Evolutionary conservation across 1,140 invertebrate genomes (phyloP).

Genomic region (Camponotus vicinus): DNA sequence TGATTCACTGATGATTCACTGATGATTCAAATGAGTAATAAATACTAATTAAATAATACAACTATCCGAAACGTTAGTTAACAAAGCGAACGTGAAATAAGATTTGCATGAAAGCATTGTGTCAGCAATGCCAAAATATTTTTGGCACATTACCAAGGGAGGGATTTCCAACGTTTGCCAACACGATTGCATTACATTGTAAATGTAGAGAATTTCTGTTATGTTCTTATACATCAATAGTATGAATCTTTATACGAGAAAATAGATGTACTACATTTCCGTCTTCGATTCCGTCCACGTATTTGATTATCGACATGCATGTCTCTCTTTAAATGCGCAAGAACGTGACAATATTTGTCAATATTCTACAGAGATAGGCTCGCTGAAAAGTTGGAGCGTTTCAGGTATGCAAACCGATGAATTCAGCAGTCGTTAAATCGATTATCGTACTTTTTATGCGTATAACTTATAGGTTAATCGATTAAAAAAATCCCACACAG

Average conservation of each 20-base stretch:
- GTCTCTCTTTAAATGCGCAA: constrained; percentile 27
- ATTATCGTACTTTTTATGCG: constrained; percentile 27
- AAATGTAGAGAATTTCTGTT: constrained; percentile 17
- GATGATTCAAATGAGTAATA: not conserved
- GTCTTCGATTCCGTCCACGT: constrained; percentile 55
- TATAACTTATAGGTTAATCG: constrained; percentile 30
- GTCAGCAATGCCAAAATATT: constrained; percentile 36
- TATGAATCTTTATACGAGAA: constrained; percentile 49
- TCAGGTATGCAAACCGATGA: constrained; percentile 17
- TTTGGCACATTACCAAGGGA: constrained; percentile 19
- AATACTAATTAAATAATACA: constrained; percentile 6
- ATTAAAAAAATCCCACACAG: constrained; percentile 13
- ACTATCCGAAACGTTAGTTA: constrained; percentile 2
- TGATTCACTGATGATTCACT: not conserved
- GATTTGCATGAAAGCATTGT: constrained; percentile 10
- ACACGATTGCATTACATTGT: constrained; percentile 19
- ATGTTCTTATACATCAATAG: constrained; percentile 16
- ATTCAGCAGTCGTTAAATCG: constrained; percentile 35
- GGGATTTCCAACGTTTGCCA: constrained; percentile 19
- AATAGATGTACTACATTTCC: constrained; percentile 9
- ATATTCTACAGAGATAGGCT: not conserved
- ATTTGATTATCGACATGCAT: constrained; percentile 53
- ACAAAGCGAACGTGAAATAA: constrained; percentile 31
- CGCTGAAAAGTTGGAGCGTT: constrained; percentile 16
- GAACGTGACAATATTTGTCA: constrained; percentile 40